Evolutionary conservation across 1,140 invertebrate species (phyloP), one percentile per base, ranked within the genome.

Genomic region (Nasonia vitripennis): DNA sequence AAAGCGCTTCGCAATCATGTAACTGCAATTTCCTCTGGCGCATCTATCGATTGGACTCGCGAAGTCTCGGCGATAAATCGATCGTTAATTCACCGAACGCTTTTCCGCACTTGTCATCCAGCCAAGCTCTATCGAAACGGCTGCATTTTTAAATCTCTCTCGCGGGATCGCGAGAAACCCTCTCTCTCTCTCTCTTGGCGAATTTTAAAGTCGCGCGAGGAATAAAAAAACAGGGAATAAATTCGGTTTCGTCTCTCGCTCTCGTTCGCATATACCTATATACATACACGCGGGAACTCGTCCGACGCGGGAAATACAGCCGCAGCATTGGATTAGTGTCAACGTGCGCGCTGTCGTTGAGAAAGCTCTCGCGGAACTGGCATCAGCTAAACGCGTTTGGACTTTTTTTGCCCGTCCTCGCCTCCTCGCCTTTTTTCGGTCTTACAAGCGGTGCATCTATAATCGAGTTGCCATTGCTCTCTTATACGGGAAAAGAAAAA

Each of bases 321-420:
- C 73, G 73, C 73, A 75, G 73, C 37, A 78, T 78, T 78, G 77
- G 77, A 78, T 78, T 78, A 78, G 77, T 67, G 77, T 78, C 77
- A 78, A n/a, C 20, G 51, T 5, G 31, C 77, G 9, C 27, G 14
- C 6, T 17, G 11, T 10, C 37, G 74, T 20, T 48, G n/a, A 77
- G 45, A 77, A 62, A 78, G 11, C 77, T 78, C 23, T 62, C 27
- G 37, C 17, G 48, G 27, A 78, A 67, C 77, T 37, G 51, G n/a
- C 77, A 27, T 27, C n/a, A 62, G 51, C 55, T 62, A 62, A 62
- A 62, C 55, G 55, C 20, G 20, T 62, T 62, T 20, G 3, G 2
- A 62, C 55, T 7, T n/a, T n/a, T 55, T 55, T 7, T 17, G 6
- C n/a, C 20, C 20, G 2, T n/a, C 20, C 5, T 62, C 55, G 6